phyloP scores from a whole-genome alignment of 2,797 vertebrate genomes.

The Gallinago solitaria region DNA sequence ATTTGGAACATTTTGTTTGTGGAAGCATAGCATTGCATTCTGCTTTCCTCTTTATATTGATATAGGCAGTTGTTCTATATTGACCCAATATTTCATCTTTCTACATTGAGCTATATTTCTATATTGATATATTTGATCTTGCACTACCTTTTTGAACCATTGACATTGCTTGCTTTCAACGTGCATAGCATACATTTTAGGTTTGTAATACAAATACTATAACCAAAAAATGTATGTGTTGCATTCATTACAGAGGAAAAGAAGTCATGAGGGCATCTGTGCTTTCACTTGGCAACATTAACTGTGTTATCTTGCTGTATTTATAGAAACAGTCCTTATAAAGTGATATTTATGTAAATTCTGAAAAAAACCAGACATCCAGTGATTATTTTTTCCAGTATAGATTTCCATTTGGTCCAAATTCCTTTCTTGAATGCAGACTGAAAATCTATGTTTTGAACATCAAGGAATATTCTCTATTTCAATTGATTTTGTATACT shows the following conservation, averaged over 20 bases:
- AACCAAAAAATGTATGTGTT: not conserved
- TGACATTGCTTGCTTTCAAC: not conserved
- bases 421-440: not conserved
- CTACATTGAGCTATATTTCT: not conserved
- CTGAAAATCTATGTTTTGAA: not conserved
- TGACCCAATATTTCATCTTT: not conserved
- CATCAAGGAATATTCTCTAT: not conserved
- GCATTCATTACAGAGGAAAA: not conserved
- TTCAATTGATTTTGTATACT: constrained; percentile 32
- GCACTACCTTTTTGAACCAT: not conserved
- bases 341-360: not conserved
- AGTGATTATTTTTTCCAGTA: constrained; percentile 4
- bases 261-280: not conserved
- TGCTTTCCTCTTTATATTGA: not conserved
- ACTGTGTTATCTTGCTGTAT: not conserved
- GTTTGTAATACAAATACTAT: not conserved
- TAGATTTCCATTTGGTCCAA: not conserved
- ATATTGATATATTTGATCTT: not conserved
- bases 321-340: not conserved
- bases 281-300: not conserved
- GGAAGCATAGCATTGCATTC: not conserved
- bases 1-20: not conserved
- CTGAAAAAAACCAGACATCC: not conserved
- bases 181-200: not conserved
- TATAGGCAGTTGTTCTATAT: not conserved